Base-by-base conservation (phyloP, 2,113 vertebrate genomes). In the Anser cygnoides region DNA sequence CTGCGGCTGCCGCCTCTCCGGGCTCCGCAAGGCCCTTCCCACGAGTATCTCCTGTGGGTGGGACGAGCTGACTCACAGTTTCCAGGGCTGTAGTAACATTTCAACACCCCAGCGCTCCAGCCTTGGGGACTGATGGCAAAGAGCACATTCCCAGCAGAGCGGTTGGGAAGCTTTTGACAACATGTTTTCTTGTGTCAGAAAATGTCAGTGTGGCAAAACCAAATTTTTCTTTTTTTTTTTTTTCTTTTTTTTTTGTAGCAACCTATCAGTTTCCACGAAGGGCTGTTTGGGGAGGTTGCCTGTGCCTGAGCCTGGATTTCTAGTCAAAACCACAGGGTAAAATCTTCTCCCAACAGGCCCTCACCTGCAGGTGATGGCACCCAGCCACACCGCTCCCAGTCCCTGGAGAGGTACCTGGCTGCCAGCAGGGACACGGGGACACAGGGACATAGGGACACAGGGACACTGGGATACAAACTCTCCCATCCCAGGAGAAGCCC, bases 21-120 rank as follows among this genome's bases (percentile, higher is more conserved):
- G 92, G 85, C 94, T 95, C 71, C 50, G 59, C 92, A 77, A 88
- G 95, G 95, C 95, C 93, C 96, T 95, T 96, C 95, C 96, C 96
- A 95, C 89, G 86, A 92, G 91, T 72, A 94, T 92, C 95, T 94
- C 77, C 95, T 89, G 96, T 96, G 96, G 96, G 96, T 96, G 96
- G 95, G 93, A 96, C 43, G 90, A 93, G 96, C 95, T 97, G 95
- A 96, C 95, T 96, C 96, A 96, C 92, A 91, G 39, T 97, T 97
- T 96, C 96, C 96, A 96, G 88, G 68, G 92, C 86, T 96, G 93
- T 52, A 93, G 95, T 81, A 95, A 75, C 95, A 88, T 97, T 96
- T 96, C 93, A 96, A 92, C 92, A 96, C 95, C 85, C 93, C 31
- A 4, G 93, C 13, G 11, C 94, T 89, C 71, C 93, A 96, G 95